A percentile compares a stretch with the other conserved stretches of the same genome.
Evolutionary conservation across 2,888 invertebrate species (phyloP).

Genomic region (Drosophila paramelanica): DNA sequence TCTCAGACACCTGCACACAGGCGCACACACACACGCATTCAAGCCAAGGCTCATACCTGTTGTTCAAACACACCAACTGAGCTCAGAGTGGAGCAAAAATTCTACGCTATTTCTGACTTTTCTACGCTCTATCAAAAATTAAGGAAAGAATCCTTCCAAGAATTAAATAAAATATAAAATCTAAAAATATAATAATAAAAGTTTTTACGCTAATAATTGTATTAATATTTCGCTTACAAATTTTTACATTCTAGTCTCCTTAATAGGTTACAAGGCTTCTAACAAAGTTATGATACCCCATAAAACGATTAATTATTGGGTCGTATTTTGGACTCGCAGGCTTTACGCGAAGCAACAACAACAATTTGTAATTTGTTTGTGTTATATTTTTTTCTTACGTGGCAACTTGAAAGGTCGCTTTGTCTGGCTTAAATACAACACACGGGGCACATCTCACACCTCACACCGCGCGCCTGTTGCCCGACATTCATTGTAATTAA

Average conservation of each 20-base stretch:
- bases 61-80: not conserved
- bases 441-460: conserved; percentile 6
- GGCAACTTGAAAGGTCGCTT: conserved; percentile 45
- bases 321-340: not conserved
- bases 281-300: not conserved
- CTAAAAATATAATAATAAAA: too few species aligned
- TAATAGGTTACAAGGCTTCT: not conserved
- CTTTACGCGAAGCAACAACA: conserved; percentile 7
- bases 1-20: conserved; percentile 40
- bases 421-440: conserved; percentile 24
- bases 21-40: conserved; percentile 5
- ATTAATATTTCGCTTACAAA: not conserved
- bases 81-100: not conserved
- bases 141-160: too few species aligned
- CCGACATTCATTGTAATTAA: conserved; percentile 71
- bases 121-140: conserved; percentile 2
- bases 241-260: not conserved
- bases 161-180: too few species aligned
- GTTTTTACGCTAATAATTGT: not conserved
- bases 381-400: conserved; percentile 14
- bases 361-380: conserved; percentile 21
- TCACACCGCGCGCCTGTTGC: not conserved
- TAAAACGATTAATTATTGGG: conserved; percentile 8
- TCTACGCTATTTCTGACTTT: not conserved
- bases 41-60: conserved; percentile 3